These are phyloP conservation scores for Drosophila formosana DNA, from an alignment of 2,888 invertebrate genomes.

Conservation along the genomic window DNA sequence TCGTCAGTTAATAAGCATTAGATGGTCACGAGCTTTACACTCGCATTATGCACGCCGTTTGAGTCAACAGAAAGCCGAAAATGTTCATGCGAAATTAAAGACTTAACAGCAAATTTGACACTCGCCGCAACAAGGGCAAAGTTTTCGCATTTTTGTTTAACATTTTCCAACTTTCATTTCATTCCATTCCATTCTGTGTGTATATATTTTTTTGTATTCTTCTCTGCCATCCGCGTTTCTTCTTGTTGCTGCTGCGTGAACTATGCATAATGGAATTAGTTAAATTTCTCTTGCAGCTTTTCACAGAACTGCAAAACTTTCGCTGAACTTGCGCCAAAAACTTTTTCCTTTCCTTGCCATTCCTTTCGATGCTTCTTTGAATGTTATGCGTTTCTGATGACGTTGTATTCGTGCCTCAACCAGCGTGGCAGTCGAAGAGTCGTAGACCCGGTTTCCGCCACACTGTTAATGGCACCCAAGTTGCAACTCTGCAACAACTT, in stretches of 20 bases:
- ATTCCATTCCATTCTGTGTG: constrained; percentile 1
- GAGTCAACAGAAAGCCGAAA: constrained; percentile 49
- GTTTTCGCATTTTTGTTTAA: constrained; percentile 77
- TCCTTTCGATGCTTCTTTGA: constrained; percentile 45
- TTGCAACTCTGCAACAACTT: constrained; percentile 67
- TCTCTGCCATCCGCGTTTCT: constrained; percentile 5
- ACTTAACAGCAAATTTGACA: constrained; percentile 29
- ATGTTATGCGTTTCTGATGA: constrained; percentile 79
- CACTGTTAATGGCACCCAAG: constrained; percentile 56
- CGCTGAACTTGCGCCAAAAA: constrained; percentile 40
- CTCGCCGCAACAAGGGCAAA: constrained; percentile 63
- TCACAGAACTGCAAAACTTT: constrained; percentile 44
- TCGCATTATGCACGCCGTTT: constrained; percentile 52
- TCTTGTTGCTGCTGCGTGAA: constrained; percentile 21
- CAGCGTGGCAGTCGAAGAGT: constrained; percentile 18
- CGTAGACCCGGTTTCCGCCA: constrained; percentile 35
- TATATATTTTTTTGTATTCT: background rate
- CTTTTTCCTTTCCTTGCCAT: constrained; percentile 40
- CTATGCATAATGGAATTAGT: constrained; percentile 79
- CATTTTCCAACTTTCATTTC: constrained; percentile 59
- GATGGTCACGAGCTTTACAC: constrained; percentile 28
- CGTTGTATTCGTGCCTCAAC: constrained; percentile 47
- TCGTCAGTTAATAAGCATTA: constrained; percentile 40
- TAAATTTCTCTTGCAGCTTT: constrained; percentile 70
- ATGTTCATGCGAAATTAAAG: constrained; percentile 56